phyloP scores from a whole-genome alignment of 2,888 invertebrate species.

The Pollenia griseotomentosa region DNA sequence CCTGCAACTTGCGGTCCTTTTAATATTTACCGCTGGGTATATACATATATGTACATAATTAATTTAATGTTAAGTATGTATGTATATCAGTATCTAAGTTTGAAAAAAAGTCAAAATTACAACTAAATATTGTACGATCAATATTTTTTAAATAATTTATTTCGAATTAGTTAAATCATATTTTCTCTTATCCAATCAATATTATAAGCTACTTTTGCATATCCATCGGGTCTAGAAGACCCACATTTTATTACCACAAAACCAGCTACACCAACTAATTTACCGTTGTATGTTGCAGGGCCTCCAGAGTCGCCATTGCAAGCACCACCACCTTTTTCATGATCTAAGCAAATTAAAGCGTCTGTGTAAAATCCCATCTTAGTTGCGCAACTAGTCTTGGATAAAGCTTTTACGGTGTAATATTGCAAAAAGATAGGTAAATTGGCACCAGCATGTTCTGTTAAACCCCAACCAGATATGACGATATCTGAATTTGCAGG shows the following conservation, averaged over 20 bases:
- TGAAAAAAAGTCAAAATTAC: no score
- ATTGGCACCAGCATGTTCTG: conserved; percentile 61
- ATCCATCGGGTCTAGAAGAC: conserved; percentile 77
- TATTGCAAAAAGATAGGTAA: conserved; percentile 71
- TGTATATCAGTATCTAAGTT: no score
- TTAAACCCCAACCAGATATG: conserved; percentile 78
- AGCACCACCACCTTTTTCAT: conserved; percentile 67
- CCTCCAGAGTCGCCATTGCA: conserved; percentile 80
- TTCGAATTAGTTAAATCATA: conserved; percentile 26
- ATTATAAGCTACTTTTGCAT: conserved; percentile 77
- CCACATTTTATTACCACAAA: conserved; percentile 78
- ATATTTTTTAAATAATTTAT: background rate
- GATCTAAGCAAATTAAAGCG: conserved; percentile 71
- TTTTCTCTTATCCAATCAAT: conserved; percentile 74
- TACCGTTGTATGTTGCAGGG: conserved; percentile 77
- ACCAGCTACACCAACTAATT: conserved; percentile 79
- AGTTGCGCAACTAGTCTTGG: conserved; percentile 59
- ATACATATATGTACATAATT: no score
- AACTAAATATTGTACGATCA: no score
- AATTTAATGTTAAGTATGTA: no score
- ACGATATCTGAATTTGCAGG: conserved; percentile 74
- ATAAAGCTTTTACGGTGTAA: conserved; percentile 56
- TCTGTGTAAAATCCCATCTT: conserved; percentile 64
- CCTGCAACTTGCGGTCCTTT: no score
- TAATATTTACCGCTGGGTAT: no score